Conservation (phyloP, 1,140 invertebrate genomes). For the Nasonia vitripennis region DNA sequence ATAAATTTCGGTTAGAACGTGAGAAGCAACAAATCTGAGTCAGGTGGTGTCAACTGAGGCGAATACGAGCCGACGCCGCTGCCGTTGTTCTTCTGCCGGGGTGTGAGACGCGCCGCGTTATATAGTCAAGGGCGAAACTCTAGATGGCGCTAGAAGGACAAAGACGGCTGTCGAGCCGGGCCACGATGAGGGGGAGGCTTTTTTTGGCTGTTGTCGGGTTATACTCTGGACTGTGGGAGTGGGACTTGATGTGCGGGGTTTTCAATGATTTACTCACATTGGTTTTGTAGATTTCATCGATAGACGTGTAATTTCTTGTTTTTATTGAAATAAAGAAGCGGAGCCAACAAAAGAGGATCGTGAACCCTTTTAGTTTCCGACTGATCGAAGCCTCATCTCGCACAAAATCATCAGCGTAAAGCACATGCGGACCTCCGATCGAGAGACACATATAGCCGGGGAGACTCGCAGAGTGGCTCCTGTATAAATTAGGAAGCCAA, state of each 20-base stretch:
- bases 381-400: no score
- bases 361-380: no score
- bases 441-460: not conserved
- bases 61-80: constrained; percentile 57
- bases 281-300: no score
- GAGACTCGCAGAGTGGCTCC: not conserved
- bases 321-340: no score
- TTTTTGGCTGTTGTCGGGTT: constrained; percentile 32
- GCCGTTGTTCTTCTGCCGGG: constrained; percentile 36
- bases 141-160: not conserved
- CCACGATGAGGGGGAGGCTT: constrained; percentile 51
- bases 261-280: constrained; percentile 50
- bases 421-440: not conserved
- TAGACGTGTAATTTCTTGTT: no score
- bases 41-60: constrained; percentile 71
- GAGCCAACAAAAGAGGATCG: no score
- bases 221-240: not conserved
- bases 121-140: constrained; percentile 1
- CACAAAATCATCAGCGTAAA: not conserved
- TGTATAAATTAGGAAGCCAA: constrained; percentile 43
- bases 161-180: not conserved
- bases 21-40: constrained; percentile 76
- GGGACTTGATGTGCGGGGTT: constrained; percentile 41
- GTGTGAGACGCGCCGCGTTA: not conserved
- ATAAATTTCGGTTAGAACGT: constrained; percentile 75